phyloP scores from a whole-genome alignment of 2,113 vertebrate genomes.

The Colius striatus region DNA sequence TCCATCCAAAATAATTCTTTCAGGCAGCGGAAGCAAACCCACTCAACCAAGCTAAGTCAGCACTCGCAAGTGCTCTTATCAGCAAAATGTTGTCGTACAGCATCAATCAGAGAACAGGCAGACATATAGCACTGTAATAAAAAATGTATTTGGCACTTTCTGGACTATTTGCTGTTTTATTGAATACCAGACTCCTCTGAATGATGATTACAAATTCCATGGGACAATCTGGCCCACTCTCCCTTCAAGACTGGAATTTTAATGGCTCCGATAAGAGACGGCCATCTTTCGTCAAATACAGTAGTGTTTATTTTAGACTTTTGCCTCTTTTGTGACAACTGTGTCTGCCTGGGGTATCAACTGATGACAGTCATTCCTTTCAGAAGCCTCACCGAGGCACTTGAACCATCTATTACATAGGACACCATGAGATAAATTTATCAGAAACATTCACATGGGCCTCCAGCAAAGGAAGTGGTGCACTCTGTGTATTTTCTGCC shows the following conservation, averaged over 20 bases:
- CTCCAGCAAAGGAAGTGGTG: slow-evolving; percentile 34
- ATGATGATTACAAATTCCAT: background rate
- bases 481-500: background rate
- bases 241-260: slow-evolving; percentile 63
- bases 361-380: slow-evolving; percentile 55
- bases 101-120: slow-evolving; percentile 10
- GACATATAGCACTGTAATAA: slow-evolving; percentile 1
- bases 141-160: slow-evolving; percentile 19
- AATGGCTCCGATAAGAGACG: slow-evolving; percentile 35
- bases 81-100: background rate
- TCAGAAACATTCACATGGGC: slow-evolving; percentile 18
- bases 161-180: background rate
- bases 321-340: slow-evolving; percentile 24
- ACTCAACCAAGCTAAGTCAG: background rate
- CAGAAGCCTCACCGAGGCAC: slow-evolving; percentile 50
- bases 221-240: background rate
- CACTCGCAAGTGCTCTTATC: background rate
- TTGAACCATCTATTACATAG: background rate
- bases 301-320: slow-evolving; percentile 57
- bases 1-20: background rate
- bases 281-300: slow-evolving; percentile 63
- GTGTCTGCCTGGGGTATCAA: slow-evolving; percentile 11
- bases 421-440: slow-evolving; percentile 32
- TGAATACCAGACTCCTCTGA: slow-evolving; percentile 6
- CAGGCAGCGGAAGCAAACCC: slow-evolving; percentile 8